phyloP scores from a whole-genome alignment of 2,113 vertebrate species.

The Engraulis encrasicolus region DNA sequence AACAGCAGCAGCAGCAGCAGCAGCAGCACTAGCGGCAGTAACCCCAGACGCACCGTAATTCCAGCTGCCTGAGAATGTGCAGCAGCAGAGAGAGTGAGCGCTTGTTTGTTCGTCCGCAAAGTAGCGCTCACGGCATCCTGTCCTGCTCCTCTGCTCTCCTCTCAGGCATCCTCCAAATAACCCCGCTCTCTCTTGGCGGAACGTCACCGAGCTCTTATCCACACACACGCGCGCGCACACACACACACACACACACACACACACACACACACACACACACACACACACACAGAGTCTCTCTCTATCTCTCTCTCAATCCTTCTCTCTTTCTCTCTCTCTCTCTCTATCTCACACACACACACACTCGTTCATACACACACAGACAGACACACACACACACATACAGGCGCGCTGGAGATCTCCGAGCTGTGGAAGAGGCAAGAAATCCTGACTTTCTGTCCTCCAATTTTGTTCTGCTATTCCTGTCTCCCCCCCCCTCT shows the following conservation, averaged over 20 bases:
- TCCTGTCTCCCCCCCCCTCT: background rate
- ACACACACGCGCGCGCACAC: background rate
- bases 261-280: background rate
- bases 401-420: background rate
- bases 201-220: background rate
- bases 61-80: conserved; percentile 31
- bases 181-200: conserved; percentile 3
- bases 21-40: background rate
- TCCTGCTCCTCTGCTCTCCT: conserved; percentile 10
- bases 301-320: no score
- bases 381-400: background rate
- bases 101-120: no score
- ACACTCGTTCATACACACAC: background rate
- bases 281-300: conserved; percentile 4
- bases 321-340: no score
- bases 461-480: background rate
- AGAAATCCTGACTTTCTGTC: background rate
- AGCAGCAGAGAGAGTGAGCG: no score
- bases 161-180: conserved; percentile 53
- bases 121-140: conserved; percentile 37
- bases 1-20: conserved; percentile 12
- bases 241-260: background rate
- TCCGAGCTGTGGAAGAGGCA: background rate
- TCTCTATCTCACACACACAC: no score
- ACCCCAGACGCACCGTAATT: conserved; percentile 25